Evolutionary conservation across 2,888 invertebrate species (phyloP), one percentile per base, ranked within the genome.

Genomic region (Timema cristinae): DNA sequence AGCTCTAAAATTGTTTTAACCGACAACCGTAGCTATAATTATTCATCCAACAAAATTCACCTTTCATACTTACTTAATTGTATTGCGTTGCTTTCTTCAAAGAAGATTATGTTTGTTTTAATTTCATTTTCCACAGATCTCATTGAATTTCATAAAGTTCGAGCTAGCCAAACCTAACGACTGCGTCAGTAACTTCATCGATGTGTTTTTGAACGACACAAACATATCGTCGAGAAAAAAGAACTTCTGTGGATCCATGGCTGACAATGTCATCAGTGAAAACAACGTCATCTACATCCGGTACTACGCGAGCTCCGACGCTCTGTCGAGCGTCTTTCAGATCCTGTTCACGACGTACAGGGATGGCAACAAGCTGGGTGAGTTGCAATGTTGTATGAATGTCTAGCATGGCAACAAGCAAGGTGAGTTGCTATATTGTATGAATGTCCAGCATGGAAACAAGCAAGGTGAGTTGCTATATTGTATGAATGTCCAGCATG

Each of bases 161-260:
- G 82, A 85, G 72, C 83, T 93, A 78, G 86, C 86, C 68, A 88
- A 87, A 77, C 92, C 92, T 48, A 92, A 93, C 82, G 91, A 93
- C 79, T 93, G 92, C 80, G 89, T 90, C 69, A 86, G 85, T 72
- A 93, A 93, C 83, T 92, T 90, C 80, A 85, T 93, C 75, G 90
- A 92, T 80, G 86, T 93, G 74, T 92, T 91, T 81, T 86, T 85
- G 7, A 86, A 87, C 74, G 82, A 84, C 74, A 89, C 89, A 32
- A 89, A 90, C 77, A 84, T 90, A 78, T 84, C 86, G 68, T 84
- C 85, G 71, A 82, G 87, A 74, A 78, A 89, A 71, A 89, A 88
- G 76, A 89, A 89, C 81, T 95, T 93, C 82, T 95, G 95, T 79
- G 94, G 95, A 0, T 93, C 94, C 7, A 90, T 94, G 48, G 93